phyloP scores from a whole-genome alignment of 2,797 vertebrate species.

The Pteronotus mesoamericanus region DNA sequence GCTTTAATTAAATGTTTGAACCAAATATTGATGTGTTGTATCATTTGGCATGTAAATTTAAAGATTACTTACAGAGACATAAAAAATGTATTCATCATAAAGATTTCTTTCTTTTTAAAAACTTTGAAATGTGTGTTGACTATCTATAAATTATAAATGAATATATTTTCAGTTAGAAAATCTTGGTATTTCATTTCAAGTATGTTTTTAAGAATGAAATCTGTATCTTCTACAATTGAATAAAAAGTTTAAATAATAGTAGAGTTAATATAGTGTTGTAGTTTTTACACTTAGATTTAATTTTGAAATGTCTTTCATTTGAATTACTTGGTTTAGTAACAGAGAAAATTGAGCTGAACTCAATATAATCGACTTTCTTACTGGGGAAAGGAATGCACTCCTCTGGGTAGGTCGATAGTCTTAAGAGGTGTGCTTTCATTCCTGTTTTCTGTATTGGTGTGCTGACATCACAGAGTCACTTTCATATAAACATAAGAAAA shows the following conservation, averaged over 20 bases:
- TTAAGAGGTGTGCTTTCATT: not conserved
- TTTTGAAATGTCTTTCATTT: not conserved
- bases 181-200: not conserved
- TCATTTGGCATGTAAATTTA: conserved; percentile 8
- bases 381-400: not conserved
- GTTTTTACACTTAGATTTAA: not conserved
- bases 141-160: not conserved
- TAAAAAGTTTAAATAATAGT: not conserved
- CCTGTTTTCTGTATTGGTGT: not conserved
- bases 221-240: not conserved
- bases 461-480: not conserved
- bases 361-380: not conserved
- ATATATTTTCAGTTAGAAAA: conserved; percentile 7
- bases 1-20: not conserved
- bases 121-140: not conserved
- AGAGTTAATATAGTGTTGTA: not conserved
- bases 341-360: not conserved
- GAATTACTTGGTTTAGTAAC: not conserved
- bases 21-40: not conserved
- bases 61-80: not conserved
- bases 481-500: not conserved
- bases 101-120: not conserved
- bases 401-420: not conserved
- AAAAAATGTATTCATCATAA: not conserved
- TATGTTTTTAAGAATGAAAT: conserved; percentile 11